These are phyloP conservation scores for Zhuqinia jingwanae DNA, from an alignment of 2,888 invertebrate genomes.

Conservation along the genomic window DNA sequence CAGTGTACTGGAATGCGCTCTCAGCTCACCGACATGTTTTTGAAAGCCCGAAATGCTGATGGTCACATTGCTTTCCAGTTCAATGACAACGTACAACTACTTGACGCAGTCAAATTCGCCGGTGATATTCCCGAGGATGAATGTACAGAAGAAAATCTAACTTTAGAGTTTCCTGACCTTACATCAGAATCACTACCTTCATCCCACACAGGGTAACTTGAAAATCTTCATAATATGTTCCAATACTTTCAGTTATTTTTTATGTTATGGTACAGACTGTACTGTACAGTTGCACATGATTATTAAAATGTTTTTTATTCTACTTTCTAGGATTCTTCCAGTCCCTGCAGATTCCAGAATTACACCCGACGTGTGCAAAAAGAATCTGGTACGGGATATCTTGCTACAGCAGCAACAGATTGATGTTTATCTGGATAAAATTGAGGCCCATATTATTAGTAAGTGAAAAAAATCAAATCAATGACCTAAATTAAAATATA, in stretches of 20 bases:
- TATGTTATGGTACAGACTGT: too few species aligned
- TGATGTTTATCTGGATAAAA: slow-evolving; percentile 87
- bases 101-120: slow-evolving; percentile 34
- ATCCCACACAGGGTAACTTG: slow-evolving; percentile 17
- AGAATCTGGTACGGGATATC: slow-evolving; percentile 89
- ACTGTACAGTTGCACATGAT: background rate
- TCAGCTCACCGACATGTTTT: background rate
- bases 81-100: slow-evolving; percentile 5
- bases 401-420: slow-evolving; percentile 88
- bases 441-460: slow-evolving; percentile 89
- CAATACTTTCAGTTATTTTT: too few species aligned
- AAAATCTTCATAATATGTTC: too few species aligned
- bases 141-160: slow-evolving; percentile 7
- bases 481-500: too few species aligned
- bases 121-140: slow-evolving; percentile 17
- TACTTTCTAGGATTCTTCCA: slow-evolving; percentile 44
- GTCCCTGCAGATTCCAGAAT: slow-evolving; percentile 61
- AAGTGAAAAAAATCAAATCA: too few species aligned
- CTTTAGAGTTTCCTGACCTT: background rate
- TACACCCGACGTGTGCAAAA: slow-evolving; percentile 86
- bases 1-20: background rate
- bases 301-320: background rate
- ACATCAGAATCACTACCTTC: background rate
- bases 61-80: slow-evolving; percentile 24
- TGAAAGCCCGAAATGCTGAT: slow-evolving; percentile 8